Conservation (phyloP, 2,113 vertebrate species). For the Poeciliopsis occidentalis region DNA sequence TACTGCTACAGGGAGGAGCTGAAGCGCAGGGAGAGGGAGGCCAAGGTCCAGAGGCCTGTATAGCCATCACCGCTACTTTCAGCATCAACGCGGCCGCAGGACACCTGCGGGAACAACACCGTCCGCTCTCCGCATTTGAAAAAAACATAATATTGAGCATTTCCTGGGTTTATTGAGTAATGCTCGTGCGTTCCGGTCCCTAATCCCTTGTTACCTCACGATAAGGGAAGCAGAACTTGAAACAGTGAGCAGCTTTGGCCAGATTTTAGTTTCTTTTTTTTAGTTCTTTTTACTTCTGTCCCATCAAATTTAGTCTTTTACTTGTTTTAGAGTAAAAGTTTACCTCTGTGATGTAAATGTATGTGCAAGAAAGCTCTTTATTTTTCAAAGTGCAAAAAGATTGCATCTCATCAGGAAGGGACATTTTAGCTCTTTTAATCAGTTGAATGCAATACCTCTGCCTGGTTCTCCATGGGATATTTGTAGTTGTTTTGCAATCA, state of each 20-base stretch:
- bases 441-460: conserved; percentile 82
- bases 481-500: conserved; percentile 78
- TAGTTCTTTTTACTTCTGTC: conserved; percentile 46
- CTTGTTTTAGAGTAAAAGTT: conserved; percentile 85
- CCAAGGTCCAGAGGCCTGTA: conserved; percentile 71
- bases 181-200: conserved; percentile 70
- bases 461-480: conserved; percentile 71
- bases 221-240: conserved; percentile 75
- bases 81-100: conserved; percentile 57
- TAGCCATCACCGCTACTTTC: conserved; percentile 64
- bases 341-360: conserved; percentile 71
- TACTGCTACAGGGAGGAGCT: conserved; percentile 98
- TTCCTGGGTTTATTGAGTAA: conserved; percentile 75
- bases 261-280: conserved; percentile 65
- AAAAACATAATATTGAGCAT: conserved; percentile 58
- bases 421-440: conserved; percentile 73
- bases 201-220: conserved; percentile 70
- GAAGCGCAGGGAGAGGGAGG: conserved; percentile 87
- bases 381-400: conserved; percentile 67
- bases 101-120: conserved; percentile 59
- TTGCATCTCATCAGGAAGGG: conserved; percentile 63
- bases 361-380: conserved; percentile 60
- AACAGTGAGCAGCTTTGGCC: conserved; percentile 84
- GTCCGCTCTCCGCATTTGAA: conserved; percentile 71
- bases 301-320: conserved; percentile 77